phyloP scores from a whole-genome alignment of 1,140 invertebrate species.

The Dendroctonus valens region DNA sequence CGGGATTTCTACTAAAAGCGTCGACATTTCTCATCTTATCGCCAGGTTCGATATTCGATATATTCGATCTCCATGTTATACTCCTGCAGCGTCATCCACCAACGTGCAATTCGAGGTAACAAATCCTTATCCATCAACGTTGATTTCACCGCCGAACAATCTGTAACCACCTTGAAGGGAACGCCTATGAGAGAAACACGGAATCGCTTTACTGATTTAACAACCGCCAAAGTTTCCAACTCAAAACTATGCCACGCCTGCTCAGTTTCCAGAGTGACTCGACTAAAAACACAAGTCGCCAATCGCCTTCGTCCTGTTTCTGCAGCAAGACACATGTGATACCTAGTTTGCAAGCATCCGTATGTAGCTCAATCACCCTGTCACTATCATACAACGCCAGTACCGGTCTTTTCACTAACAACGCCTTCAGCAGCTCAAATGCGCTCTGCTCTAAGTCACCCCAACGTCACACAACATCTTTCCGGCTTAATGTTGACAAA shows the following conservation, averaged over 20 bases:
- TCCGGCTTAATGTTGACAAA: constrained; percentile 36
- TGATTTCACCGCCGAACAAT: constrained; percentile 40
- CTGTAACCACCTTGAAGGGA: constrained; percentile 41
- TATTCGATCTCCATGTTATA: constrained; percentile 42
- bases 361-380: constrained; percentile 15
- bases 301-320: constrained; percentile 21
- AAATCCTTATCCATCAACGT: constrained; percentile 38
- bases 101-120: constrained; percentile 41
- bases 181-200: constrained; percentile 38
- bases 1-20: constrained; percentile 42
- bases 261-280: constrained; percentile 38
- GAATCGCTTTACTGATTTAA: constrained; percentile 40
- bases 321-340: constrained; percentile 45
- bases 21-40: too few species aligned
- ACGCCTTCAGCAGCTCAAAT: constrained; percentile 22
- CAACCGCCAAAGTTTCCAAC: constrained; percentile 43
- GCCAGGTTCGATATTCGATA: too few species aligned
- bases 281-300: constrained; percentile 43
- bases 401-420: constrained; percentile 2
- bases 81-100: constrained; percentile 44
- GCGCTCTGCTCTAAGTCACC: constrained; percentile 31
- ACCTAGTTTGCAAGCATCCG: constrained; percentile 38
- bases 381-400: constrained; percentile 20
- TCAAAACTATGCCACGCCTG: too few species aligned
- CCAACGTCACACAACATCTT: constrained; percentile 17